Base-by-base conservation (phyloP, 2,797 vertebrate genomes). In the Galago senegalensis region DNA sequence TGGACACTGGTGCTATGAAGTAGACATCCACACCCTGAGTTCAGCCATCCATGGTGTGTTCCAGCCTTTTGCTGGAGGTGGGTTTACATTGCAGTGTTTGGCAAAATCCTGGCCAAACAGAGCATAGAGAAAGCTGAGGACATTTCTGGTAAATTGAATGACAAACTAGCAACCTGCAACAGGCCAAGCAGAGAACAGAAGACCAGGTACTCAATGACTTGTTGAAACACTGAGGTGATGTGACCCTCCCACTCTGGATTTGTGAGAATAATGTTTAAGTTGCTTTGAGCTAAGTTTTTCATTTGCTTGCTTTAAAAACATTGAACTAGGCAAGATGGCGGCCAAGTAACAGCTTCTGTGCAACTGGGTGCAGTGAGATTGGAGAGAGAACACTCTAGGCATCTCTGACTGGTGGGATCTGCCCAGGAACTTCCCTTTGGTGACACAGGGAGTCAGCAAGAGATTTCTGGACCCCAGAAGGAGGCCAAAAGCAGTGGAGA, bases 191-290 rank as follows among this genome's bases (percentile, higher is more conserved):
- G 31, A 46, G 4, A 5, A 9, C 0, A 17, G 65, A 53, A 46
- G 40, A 3, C 16, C 5, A 23, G 53, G 10, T 21, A n/a, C 67
- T 72, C 34, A 3, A 0, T 1, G 11, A 2, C 4, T 0, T 0
- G 10, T 13, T 25, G 49, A 7, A n/a, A 10, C 0, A 1, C 0
- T 31, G 37, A 37, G 4, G 17, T 20, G 7, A 14, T 3, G 13
- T 20, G 7, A 14, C 5, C 37, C 21, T 11, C 4, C 3, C 20
- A 7, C 56, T 63, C 49, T 18, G 40, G n/a, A 43, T 70, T 31
- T 20, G 16, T 23, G 37, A 73, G 27, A 16, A 67, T 6, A 18
- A 4, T 3, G 10, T 37, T n/a, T n/a, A 56, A 34, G 21, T 31
- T 31, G 16, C 18, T 46, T 56, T 23, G 27, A 56, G 60, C 23